These are phyloP conservation scores for Microctenopoma steveboyesi DNA, from an alignment of 2,797 vertebrate genomes.

Conservation along the genomic window DNA sequence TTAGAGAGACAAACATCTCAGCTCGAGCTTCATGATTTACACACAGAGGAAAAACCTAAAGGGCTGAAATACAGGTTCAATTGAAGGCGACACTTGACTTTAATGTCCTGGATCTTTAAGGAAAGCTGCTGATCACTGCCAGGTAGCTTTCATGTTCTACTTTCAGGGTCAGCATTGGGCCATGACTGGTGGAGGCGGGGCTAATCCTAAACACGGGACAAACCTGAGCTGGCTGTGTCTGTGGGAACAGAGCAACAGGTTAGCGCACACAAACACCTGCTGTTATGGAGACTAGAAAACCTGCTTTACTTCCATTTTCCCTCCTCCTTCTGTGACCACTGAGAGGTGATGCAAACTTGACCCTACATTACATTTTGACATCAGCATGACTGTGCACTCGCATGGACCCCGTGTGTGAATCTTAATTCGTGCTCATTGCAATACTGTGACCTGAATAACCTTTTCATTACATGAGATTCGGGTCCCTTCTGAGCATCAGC, in stretches of 20 bases:
- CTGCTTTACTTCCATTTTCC: neutral
- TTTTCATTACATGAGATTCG: neutral
- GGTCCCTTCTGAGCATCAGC: slow-evolving; percentile 6
- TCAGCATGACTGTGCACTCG: slow-evolving; percentile 32
- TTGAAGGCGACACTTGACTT: neutral
- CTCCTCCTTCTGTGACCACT: neutral
- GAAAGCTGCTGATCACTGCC: slow-evolving; percentile 9
- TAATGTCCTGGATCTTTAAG: neutral
- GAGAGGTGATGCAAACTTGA: slow-evolving; percentile 29
- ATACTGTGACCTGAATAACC: neutral
- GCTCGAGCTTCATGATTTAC: neutral
- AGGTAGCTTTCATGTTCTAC: slow-evolving; percentile 12
- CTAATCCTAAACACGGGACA: slow-evolving; percentile 75
- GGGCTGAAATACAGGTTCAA: neutral
- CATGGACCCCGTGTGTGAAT: slow-evolving; percentile 17
- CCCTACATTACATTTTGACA: slow-evolving; percentile 14
- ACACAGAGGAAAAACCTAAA: neutral
- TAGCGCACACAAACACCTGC: slow-evolving; percentile 31
- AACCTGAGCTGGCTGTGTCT: slow-evolving; percentile 51
- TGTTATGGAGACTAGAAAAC: slow-evolving; percentile 3
- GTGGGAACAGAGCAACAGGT: slow-evolving; percentile 23
- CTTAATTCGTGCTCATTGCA: slow-evolving; percentile 1
- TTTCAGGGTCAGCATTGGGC: slow-evolving; percentile 28
- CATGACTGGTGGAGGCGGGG: neutral
- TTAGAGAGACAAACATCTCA: neutral